Conservation (phyloP, 2,888 invertebrate genomes). For the Trissolcus brochymenae region DNA sequence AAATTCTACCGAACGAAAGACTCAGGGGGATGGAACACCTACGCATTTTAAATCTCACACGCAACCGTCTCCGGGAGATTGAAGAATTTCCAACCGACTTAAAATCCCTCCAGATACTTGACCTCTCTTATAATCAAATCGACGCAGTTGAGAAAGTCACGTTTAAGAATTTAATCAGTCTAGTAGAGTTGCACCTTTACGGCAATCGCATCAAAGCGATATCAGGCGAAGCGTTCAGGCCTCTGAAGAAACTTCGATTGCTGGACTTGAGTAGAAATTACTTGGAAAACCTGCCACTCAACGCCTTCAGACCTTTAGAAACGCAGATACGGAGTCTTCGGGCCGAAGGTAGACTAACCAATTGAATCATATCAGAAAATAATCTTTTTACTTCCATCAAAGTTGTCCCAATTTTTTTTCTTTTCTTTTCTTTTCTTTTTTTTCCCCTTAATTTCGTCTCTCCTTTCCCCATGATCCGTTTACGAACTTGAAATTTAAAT, state of each 20-base stretch:
- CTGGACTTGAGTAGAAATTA: constrained; percentile 91
- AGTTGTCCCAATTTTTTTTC: neutral
- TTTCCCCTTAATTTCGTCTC: no score
- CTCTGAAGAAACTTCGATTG: constrained; percentile 84
- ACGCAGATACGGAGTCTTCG: constrained; percentile 87
- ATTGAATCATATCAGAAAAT: constrained; percentile 9
- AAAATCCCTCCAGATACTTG: constrained; percentile 86
- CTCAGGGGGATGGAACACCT: constrained; percentile 87
- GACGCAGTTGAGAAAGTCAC: constrained; percentile 86
- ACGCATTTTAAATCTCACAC: constrained; percentile 88
- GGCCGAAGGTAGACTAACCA: constrained; percentile 83
- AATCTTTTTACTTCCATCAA: neutral
- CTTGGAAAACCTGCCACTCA: constrained; percentile 87
- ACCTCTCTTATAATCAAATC: constrained; percentile 90
- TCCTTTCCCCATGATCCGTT: no score
- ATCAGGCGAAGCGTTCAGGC: constrained; percentile 87
- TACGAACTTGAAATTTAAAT: no score
- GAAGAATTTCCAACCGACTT: constrained; percentile 90
- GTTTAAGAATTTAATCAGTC: constrained; percentile 85
- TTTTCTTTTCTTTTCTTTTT: no score
- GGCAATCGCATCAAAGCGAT: constrained; percentile 90
- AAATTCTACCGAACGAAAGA: constrained; percentile 89
- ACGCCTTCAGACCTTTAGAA: constrained; percentile 87
- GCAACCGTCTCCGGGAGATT: constrained; percentile 87
- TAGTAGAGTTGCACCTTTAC: constrained; percentile 87